Percentiles rank a stretch among this genome's conserved stretches.
Evolutionary conservation across 2,888 invertebrate genomes (phyloP).

Genomic region (Eupelmus urozonus): DNA sequence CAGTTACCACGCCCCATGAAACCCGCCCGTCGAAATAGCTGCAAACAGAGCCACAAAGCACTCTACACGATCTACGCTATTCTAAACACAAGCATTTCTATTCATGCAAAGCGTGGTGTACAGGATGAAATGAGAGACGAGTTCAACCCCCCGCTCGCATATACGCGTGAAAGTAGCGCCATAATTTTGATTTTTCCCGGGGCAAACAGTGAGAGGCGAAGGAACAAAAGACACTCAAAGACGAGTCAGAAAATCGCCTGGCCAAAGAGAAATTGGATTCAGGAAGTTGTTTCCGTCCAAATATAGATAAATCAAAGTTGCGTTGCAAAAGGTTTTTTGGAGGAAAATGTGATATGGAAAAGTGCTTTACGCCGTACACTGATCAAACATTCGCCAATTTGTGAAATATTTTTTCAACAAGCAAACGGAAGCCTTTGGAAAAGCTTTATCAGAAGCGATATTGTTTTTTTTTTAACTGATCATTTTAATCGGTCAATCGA

Average conservation of each 20-base stretch:
- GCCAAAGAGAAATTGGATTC: slow-evolving; percentile 41
- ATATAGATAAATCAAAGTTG: slow-evolving; percentile 25
- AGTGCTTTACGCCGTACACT: slow-evolving; percentile 42
- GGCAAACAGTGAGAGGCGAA: slow-evolving; percentile 6
- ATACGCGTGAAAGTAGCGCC: not conserved
- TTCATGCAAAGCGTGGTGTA: slow-evolving; percentile 64
- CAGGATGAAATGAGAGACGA: slow-evolving; percentile 57
- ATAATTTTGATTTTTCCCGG: slow-evolving; percentile 33
- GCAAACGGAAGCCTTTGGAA: not conserved
- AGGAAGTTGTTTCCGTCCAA: not conserved
- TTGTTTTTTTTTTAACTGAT: no score
- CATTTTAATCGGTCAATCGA: no score
- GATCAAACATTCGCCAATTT: slow-evolving; percentile 35
- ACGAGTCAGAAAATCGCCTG: slow-evolving; percentile 52
- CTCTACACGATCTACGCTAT: slow-evolving; percentile 11
- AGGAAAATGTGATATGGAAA: slow-evolving; percentile 38
- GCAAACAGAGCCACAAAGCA: slow-evolving; percentile 31
- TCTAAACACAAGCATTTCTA: slow-evolving; percentile 53
- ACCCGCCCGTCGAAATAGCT: slow-evolving; percentile 8
- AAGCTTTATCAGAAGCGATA: not conserved
- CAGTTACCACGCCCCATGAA: slow-evolving; percentile 13
- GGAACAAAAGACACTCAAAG: slow-evolving; percentile 46
- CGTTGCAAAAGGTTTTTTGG: slow-evolving; percentile 37
- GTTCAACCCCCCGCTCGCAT: not conserved
- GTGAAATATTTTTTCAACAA: slow-evolving; percentile 23